These are phyloP conservation scores for Gymnodraco acuticeps DNA, from an alignment of 2,797 vertebrate genomes.

Conservation along the genomic window DNA sequence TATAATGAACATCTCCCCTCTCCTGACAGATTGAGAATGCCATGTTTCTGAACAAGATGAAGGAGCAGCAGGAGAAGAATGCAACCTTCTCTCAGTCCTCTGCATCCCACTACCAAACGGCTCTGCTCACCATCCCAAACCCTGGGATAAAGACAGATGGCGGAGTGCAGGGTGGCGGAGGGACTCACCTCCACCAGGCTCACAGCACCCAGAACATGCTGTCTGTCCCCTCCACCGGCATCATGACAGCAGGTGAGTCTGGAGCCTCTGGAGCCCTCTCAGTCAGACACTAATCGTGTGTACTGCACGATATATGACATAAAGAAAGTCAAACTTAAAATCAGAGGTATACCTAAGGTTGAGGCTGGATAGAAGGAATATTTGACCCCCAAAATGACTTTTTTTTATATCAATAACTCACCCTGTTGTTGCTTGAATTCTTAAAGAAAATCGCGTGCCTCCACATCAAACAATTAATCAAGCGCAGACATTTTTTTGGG, in stretches of 20 bases:
- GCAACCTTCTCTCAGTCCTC: slow-evolving; percentile 86
- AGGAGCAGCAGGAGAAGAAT: slow-evolving; percentile 96
- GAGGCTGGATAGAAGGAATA: not conserved
- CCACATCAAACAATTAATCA: too few species aligned
- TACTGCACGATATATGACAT: not conserved
- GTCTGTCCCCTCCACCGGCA: slow-evolving; percentile 94
- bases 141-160: slow-evolving; percentile 87
- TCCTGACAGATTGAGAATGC: slow-evolving; percentile 93
- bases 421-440: too few species aligned
- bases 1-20: slow-evolving; percentile 5
- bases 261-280: slow-evolving; percentile 9
- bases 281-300: not conserved
- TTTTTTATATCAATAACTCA: too few species aligned
- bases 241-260: slow-evolving; percentile 94
- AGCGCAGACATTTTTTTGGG: too few species aligned
- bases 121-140: slow-evolving; percentile 93
- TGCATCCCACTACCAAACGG: slow-evolving; percentile 93
- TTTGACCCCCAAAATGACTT: too few species aligned
- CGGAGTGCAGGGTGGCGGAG: slow-evolving; percentile 66
- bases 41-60: slow-evolving; percentile 98
- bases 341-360: not conserved
- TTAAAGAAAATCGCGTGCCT: too few species aligned
- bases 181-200: slow-evolving; percentile 88
- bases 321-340: slow-evolving; percentile 12
- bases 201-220: slow-evolving; percentile 96